Conservation (phyloP, 2,797 vertebrate species). For the Vultur gryphus region DNA sequence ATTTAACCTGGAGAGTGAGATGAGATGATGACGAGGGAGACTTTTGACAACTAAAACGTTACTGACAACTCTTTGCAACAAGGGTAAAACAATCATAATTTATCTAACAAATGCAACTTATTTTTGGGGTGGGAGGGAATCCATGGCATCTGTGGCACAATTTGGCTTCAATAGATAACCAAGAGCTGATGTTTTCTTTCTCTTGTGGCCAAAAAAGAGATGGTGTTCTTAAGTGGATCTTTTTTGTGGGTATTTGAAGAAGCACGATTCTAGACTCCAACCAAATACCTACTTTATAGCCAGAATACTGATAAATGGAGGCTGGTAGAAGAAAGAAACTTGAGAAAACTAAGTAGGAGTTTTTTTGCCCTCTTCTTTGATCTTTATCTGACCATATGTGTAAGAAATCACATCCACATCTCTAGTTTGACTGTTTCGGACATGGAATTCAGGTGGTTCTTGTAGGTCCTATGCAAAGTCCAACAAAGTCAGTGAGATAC, state of each 20-base stretch:
- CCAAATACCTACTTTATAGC: not conserved
- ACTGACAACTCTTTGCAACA: not conserved
- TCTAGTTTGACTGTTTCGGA: not conserved
- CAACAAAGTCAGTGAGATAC: not conserved
- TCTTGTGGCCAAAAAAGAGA: not conserved
- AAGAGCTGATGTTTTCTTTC: not conserved
- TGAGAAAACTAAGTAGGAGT: not conserved
- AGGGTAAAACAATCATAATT: not conserved
- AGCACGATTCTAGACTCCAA: not conserved
- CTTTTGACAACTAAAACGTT: not conserved
- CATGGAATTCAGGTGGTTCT: not conserved
- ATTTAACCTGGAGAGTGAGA: not conserved
- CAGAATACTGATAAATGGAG: not conserved
- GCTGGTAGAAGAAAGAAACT: not conserved
- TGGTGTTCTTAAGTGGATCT: not conserved
- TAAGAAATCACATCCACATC: not conserved
- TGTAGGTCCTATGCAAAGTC: not conserved
- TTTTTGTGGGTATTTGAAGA: not conserved
- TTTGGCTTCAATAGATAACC: not conserved
- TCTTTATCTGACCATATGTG: slow-evolving; percentile 15
- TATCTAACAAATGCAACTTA: not conserved
- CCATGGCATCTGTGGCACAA: not conserved
- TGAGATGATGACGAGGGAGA: not conserved
- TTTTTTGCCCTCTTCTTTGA: not conserved
- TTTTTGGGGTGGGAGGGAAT: not conserved